Conservation (phyloP, 2,797 vertebrate genomes). For the Rhadinocentrus ornatus region DNA sequence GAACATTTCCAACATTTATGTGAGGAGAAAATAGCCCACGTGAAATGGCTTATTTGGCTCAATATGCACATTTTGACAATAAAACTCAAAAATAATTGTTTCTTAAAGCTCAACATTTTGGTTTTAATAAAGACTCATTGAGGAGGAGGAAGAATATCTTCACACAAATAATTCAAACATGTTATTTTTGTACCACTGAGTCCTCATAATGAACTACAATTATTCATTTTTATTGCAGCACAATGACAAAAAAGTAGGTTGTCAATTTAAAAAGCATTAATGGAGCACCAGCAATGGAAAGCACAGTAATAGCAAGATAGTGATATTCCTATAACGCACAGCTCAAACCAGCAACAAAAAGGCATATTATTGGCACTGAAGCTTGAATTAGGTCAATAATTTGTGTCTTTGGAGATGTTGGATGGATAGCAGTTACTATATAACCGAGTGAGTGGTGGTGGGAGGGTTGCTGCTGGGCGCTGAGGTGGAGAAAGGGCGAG, state of each 20-base stretch:
- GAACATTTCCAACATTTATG: too few relatives aligned
- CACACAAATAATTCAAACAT: too few relatives aligned
- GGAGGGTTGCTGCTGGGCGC: conserved; percentile 47
- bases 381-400: conserved; percentile 1
- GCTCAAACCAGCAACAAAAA: background rate
- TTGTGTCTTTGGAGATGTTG: background rate
- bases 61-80: too few relatives aligned
- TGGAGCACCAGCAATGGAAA: background rate
- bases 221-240: too few relatives aligned
- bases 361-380: background rate
- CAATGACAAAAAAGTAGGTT: background rate
- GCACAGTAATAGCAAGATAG: background rate
- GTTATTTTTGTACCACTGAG: too few relatives aligned
- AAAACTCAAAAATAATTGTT: too few relatives aligned
- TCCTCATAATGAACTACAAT: too few relatives aligned
- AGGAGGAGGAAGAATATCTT: too few relatives aligned
- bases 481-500: conserved; percentile 58
- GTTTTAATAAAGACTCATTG: too few relatives aligned
- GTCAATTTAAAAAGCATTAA: background rate
- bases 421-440: background rate
- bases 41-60: too few relatives aligned
- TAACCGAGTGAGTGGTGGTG: conserved; percentile 26
- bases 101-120: too few relatives aligned
- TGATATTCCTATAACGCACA: background rate
- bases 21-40: too few relatives aligned